Conservation (phyloP, 2,888 invertebrate species). For the Parnassius smintheus region DNA sequence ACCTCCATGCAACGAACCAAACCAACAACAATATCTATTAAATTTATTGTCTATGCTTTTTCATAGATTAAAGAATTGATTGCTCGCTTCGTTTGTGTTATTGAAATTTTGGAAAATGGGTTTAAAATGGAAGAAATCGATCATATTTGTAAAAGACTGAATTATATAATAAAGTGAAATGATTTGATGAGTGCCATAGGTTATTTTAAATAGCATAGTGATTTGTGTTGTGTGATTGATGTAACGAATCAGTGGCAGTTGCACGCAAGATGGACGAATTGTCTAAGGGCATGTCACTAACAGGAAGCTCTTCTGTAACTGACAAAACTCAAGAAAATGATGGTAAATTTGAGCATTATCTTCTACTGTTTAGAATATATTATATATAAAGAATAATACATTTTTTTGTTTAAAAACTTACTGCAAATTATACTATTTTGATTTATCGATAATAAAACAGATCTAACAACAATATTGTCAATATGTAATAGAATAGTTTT, state of each 20-base stretch:
- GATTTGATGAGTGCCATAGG: slow-evolving; percentile 53
- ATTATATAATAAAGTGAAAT: slow-evolving; percentile 50
- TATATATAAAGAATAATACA: not conserved
- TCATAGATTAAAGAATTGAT: slow-evolving; percentile 51
- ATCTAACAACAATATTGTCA: too few species aligned
- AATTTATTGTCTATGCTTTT: slow-evolving; percentile 8
- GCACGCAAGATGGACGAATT: slow-evolving; percentile 79
- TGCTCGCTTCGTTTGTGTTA: slow-evolving; percentile 50
- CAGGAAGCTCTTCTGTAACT: slow-evolving; percentile 77
- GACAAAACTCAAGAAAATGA: slow-evolving; percentile 75
- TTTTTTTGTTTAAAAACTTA: not conserved
- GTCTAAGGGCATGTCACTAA: slow-evolving; percentile 81
- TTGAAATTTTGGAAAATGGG: slow-evolving; percentile 60
- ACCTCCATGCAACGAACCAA: too few species aligned
- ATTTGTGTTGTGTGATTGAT: slow-evolving; percentile 70
- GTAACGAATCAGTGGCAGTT: slow-evolving; percentile 73
- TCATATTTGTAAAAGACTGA: slow-evolving; percentile 62
- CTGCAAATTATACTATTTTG: not conserved
- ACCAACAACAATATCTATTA: too few species aligned
- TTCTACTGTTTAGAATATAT: not conserved
- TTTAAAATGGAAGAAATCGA: slow-evolving; percentile 63
- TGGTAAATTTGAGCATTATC: slow-evolving; percentile 55
- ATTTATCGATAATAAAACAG: too few species aligned
- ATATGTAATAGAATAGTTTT: too few species aligned
- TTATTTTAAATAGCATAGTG: slow-evolving; percentile 61